Evolutionary conservation across 1,140 invertebrate genomes (phyloP).

Genomic region (Lysiphlebus fabarum): DNA sequence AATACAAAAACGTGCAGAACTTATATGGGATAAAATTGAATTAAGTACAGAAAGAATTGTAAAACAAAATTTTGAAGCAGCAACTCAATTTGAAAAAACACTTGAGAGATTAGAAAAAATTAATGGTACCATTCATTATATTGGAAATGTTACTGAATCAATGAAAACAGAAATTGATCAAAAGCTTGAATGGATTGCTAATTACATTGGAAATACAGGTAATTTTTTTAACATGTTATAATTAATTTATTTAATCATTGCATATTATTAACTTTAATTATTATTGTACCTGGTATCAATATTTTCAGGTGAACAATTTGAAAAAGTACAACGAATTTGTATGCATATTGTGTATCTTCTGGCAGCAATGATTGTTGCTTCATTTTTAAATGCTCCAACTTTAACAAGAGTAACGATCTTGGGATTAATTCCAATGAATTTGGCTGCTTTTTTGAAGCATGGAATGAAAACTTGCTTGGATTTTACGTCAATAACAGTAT

Average conservation of each 20-base stretch:
- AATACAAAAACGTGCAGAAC: slow-evolving; percentile 57
- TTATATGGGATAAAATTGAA: slow-evolving; percentile 59
- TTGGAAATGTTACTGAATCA: slow-evolving; percentile 56
- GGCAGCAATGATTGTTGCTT: slow-evolving; percentile 44
- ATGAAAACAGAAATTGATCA: slow-evolving; percentile 57
- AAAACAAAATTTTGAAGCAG: slow-evolving; percentile 56
- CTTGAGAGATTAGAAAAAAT: slow-evolving; percentile 62
- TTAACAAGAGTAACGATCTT: slow-evolving; percentile 43
- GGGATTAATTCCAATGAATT: slow-evolving; percentile 46
- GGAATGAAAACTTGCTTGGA: slow-evolving; percentile 43
- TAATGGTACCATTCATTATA: slow-evolving; percentile 59
- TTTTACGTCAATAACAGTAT: slow-evolving; percentile 43
- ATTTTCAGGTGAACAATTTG: slow-evolving; percentile 43
- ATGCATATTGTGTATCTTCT: slow-evolving; percentile 44
- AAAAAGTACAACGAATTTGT: slow-evolving; percentile 37
- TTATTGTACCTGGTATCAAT: slow-evolving; percentile 11
- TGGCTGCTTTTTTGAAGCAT: slow-evolving; percentile 45
- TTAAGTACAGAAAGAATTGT: slow-evolving; percentile 54
- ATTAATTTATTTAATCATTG: slow-evolving; percentile 6
- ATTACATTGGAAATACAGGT: slow-evolving; percentile 59
- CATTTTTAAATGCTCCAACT: slow-evolving; percentile 47
- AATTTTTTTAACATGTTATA: slow-evolving; percentile 21
- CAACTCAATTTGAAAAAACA: slow-evolving; percentile 58
- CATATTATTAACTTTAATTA: too few species aligned
- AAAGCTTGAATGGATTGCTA: slow-evolving; percentile 59